Percentiles rank a stretch among this genome's conserved stretches.
phyloP scores from a whole-genome alignment of 1,140 invertebrate genomes.

The Calliopsis andreniformis region DNA sequence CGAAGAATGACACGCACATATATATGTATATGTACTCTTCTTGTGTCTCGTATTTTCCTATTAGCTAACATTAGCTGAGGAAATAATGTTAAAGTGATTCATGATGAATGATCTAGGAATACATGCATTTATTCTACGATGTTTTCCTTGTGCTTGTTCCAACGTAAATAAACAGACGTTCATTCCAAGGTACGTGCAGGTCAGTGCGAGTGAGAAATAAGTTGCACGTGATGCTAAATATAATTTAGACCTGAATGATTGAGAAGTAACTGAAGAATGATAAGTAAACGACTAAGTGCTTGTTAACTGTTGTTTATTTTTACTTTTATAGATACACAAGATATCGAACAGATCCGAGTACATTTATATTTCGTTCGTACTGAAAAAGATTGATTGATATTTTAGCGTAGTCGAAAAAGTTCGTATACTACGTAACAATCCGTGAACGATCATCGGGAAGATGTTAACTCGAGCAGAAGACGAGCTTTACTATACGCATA shows the following conservation, averaged over 20 bases:
- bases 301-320: conserved; percentile 50
- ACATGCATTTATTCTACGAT: conserved; percentile 38
- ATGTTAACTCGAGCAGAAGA: conserved; percentile 50
- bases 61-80: no score
- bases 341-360: conserved; percentile 58
- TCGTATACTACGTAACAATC: conserved; percentile 44
- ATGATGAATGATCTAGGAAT: background rate
- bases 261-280: background rate
- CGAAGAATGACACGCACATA: no score
- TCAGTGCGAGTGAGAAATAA: background rate
- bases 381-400: conserved; percentile 57
- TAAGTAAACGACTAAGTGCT: background rate
- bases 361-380: conserved; percentile 42
- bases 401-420: conserved; percentile 55
- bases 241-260: no score
- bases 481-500: conserved; percentile 21
- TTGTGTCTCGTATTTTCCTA: no score
- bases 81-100: no score
- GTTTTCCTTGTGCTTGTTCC: conserved; percentile 49
- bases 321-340: conserved; percentile 48
- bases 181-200: conserved; percentile 29
- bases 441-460: conserved; percentile 35
- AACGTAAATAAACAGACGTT: conserved; percentile 53
- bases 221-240: background rate
- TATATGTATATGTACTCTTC: no score